phyloP scores from a whole-genome alignment of 2,797 vertebrate genomes.

The Cephalopachus bancanus region DNA sequence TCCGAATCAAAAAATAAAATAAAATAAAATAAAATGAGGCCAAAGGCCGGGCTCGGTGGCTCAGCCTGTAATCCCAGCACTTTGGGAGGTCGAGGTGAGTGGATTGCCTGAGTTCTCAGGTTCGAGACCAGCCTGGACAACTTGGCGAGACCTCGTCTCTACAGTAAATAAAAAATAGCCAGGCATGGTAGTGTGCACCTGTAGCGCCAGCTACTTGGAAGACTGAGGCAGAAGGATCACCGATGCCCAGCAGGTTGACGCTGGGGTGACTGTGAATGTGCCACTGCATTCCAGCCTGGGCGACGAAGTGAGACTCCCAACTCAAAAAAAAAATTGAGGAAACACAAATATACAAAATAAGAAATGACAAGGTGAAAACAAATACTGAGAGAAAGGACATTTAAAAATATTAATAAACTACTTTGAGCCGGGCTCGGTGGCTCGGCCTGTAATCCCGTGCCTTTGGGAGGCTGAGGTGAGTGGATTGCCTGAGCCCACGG shows the following conservation, averaged over 20 bases:
- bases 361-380: no score
- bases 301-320: neutral
- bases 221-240: neutral
- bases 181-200: fast-evolving
- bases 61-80: neutral
- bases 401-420: no score
- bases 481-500: no score
- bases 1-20: no score
- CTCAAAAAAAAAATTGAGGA: neutral
- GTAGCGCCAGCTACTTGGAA: neutral
- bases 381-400: no score
- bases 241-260: neutral
- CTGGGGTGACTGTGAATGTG: neutral
- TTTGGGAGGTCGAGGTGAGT: neutral
- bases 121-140: neutral
- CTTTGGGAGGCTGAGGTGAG: no score
- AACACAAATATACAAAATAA: no score
- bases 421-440: no score
- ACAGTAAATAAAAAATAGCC: neutral
- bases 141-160: neutral
- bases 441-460: no score
- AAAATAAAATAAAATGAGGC: no score
- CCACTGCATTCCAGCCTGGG: neutral
- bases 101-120: neutral
- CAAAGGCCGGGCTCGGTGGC: neutral